These are phyloP conservation scores for Scopus umbretta DNA, from an alignment of 2,113 vertebrate genomes.

Conservation along the genomic window DNA sequence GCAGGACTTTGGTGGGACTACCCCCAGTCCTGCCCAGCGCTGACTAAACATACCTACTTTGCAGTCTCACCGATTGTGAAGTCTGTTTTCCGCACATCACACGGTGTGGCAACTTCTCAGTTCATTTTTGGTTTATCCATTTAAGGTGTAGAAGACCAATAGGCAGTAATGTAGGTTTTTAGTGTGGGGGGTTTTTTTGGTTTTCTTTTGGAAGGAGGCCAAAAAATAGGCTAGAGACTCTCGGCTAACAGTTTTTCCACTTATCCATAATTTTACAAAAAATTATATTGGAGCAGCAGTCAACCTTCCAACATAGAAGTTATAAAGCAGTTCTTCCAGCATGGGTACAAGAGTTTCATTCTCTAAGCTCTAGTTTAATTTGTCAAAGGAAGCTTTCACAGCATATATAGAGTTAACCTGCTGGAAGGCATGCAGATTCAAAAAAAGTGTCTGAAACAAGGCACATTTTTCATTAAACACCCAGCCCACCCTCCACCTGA, in stretches of 20 bases:
- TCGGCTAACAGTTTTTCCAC: not conserved
- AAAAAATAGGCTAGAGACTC: not conserved
- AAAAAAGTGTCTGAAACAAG: fast-evolving
- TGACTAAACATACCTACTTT: no score
- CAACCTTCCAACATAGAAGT: not conserved
- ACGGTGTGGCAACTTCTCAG: not conserved
- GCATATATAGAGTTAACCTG: not conserved
- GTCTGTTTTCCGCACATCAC: no score
- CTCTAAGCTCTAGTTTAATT: not conserved
- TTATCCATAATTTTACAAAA: not conserved
- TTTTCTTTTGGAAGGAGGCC: not conserved
- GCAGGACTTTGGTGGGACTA: no score
- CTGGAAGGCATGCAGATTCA: not conserved
- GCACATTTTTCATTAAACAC: not conserved
- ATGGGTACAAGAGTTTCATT: not conserved
- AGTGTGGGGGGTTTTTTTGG: fast-evolving
- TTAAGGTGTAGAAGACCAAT: not conserved
- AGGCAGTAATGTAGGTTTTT: not conserved
- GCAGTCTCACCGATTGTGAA: no score
- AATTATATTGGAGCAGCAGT: not conserved
- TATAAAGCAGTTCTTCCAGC: not conserved
- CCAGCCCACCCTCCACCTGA: not conserved
- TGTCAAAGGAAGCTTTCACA: not conserved
- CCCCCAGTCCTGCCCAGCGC: no score
- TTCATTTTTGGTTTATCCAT: not conserved